phyloP scores from a whole-genome alignment of 2,888 invertebrate genomes.

The Homarus gammarus region DNA sequence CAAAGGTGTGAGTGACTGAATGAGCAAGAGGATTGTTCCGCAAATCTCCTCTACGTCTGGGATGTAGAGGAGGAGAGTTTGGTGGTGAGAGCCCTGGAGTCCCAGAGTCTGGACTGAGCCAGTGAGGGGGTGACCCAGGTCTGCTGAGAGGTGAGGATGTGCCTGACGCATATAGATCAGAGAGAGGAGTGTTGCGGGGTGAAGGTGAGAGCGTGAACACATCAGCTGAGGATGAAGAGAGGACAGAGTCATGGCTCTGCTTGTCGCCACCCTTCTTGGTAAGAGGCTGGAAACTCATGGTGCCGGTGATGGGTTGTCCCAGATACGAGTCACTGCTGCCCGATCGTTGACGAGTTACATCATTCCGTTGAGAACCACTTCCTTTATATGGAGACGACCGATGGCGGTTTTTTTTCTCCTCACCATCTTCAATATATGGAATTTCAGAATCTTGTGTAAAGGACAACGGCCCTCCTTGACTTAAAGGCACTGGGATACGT shows the following conservation, averaged over 20 bases:
- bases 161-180: constrained; percentile 70
- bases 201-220: constrained; percentile 74
- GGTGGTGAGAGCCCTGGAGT: constrained; percentile 75
- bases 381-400: constrained; percentile 21
- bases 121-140: constrained; percentile 71
- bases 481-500: constrained; percentile 84
- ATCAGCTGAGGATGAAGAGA: constrained; percentile 74
- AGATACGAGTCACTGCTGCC: constrained; percentile 74
- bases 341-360: constrained; percentile 64
- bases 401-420: constrained; percentile 54
- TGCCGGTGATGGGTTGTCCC: constrained; percentile 72
- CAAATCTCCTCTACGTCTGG: constrained; percentile 47
- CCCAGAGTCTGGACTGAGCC: constrained; percentile 75
- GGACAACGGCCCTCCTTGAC: constrained; percentile 79
- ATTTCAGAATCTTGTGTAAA: constrained; percentile 84
- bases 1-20: constrained; percentile 70
- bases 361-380: constrained; percentile 11
- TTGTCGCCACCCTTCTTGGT: constrained; percentile 72
- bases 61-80: constrained; percentile 66
- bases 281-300: constrained; percentile 75
- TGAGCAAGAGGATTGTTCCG: constrained; percentile 52
- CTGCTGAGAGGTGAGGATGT: constrained; percentile 74
- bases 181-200: constrained; percentile 70
- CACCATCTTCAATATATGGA: constrained; percentile 84
- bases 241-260: constrained; percentile 74